Percentiles rank a stretch among this genome's conserved stretches.
phyloP scores from a whole-genome alignment of 2,113 vertebrate species.

The Prinia subflava region DNA sequence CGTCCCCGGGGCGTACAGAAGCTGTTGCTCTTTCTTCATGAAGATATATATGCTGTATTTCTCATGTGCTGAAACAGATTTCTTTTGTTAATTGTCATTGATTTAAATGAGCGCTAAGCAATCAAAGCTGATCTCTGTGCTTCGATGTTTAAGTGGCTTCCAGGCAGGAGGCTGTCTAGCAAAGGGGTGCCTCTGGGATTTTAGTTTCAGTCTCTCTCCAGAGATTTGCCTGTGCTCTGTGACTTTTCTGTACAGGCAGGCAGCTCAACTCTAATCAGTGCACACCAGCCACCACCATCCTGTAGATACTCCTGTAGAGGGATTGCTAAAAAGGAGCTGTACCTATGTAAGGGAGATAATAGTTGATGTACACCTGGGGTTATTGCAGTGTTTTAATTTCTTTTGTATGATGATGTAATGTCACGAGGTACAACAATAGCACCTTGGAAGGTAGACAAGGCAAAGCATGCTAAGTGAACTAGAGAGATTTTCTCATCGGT shows the following conservation, averaged over 20 bases:
- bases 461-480: background rate
- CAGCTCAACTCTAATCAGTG: background rate
- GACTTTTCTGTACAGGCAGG: background rate
- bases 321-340: background rate
- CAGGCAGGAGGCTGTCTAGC: background rate
- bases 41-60: background rate
- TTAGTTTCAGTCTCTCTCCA: background rate
- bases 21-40: background rate
- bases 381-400: background rate
- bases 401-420: background rate
- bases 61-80: background rate
- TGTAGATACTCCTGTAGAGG: background rate
- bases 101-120: background rate
- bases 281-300: background rate
- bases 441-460: background rate
- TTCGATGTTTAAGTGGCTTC: background rate
- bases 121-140: background rate
- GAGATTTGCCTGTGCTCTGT: background rate
- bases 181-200: background rate
- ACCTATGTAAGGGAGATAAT: background rate
- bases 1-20: background rate
- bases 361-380: background rate
- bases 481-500: background rate
- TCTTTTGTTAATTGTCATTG: background rate
- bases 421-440: background rate